Evolutionary conservation across 1,140 invertebrate genomes (phyloP).

Genomic region (Zaprionus lachaisei): DNA sequence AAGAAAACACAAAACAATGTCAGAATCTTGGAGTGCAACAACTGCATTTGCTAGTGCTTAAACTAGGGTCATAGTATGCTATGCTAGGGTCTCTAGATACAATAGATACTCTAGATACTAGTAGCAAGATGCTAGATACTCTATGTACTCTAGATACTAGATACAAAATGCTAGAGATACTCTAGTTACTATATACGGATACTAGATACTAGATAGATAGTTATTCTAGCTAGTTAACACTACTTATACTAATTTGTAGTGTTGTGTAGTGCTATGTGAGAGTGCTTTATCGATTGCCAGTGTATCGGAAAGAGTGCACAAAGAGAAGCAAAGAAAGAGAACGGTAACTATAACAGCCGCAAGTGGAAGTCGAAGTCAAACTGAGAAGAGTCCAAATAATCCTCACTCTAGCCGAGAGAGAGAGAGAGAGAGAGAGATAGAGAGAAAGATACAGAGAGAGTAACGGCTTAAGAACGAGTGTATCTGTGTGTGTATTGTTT

Average conservation of each 20-base stretch:
- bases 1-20: slow-evolving; percentile 51
- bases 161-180: background rate
- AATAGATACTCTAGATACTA: slow-evolving; percentile 1
- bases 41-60: slow-evolving; percentile 4
- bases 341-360: slow-evolving; percentile 31
- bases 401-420: slow-evolving; percentile 16
- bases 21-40: slow-evolving; percentile 41
- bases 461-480: slow-evolving; percentile 1
- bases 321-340: background rate
- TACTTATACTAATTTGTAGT: slow-evolving; percentile 16
- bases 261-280: slow-evolving; percentile 38
- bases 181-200: background rate
- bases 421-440: too few relatives aligned
- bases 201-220: background rate
- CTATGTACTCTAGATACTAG: background rate
- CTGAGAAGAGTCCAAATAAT: slow-evolving; percentile 10
- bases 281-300: slow-evolving; percentile 33
- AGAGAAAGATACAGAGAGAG: too few relatives aligned
- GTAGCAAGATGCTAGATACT: background rate
- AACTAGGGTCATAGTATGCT: background rate
- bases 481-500: background rate
- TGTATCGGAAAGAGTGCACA: slow-evolving; percentile 30
- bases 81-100: background rate
- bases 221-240: background rate
- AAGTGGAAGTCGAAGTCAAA: slow-evolving; percentile 8